Percentiles rank a stretch among this genome's conserved stretches.
Evolutionary conservation across 2,888 invertebrate genomes (phyloP).

Genomic region (Sarcophaga caerulescens): DNA sequence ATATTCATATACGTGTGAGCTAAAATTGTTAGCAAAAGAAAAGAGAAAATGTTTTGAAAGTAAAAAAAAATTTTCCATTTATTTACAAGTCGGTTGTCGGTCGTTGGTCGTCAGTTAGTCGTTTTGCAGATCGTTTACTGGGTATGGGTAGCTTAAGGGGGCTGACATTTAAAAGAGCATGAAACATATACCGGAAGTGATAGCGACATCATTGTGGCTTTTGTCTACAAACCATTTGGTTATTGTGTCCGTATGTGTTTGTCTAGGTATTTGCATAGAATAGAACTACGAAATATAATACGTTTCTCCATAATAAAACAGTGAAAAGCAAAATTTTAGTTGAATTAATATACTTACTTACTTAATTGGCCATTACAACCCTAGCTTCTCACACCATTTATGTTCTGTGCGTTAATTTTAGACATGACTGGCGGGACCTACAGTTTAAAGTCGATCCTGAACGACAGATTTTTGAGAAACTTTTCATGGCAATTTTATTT

Average conservation of each 20-base stretch:
- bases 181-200: constrained; percentile 64
- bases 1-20: constrained; percentile 8
- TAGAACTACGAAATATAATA: neutral
- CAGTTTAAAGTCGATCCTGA: no score
- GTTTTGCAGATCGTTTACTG: neutral
- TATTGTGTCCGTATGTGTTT: constrained; percentile 1
- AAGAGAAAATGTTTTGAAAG: neutral
- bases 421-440: no score
- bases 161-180: constrained; percentile 58
- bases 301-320: constrained; percentile 28
- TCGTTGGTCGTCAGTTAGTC: no score
- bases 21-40: constrained; percentile 10
- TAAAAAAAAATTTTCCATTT: constrained; percentile 32
- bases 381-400: no score
- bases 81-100: constrained; percentile 50
- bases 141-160: neutral
- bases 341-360: no score
- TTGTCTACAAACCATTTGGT: constrained; percentile 56
- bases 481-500: no score
- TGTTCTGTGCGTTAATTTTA: no score
- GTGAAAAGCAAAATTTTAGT: neutral
- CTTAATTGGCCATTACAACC: no score
- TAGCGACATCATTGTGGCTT: constrained; percentile 65
- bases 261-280: constrained; percentile 63
- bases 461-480: no score